Conservation (phyloP, 2,113 vertebrate genomes). For the Cyrtonyx montezumae region DNA sequence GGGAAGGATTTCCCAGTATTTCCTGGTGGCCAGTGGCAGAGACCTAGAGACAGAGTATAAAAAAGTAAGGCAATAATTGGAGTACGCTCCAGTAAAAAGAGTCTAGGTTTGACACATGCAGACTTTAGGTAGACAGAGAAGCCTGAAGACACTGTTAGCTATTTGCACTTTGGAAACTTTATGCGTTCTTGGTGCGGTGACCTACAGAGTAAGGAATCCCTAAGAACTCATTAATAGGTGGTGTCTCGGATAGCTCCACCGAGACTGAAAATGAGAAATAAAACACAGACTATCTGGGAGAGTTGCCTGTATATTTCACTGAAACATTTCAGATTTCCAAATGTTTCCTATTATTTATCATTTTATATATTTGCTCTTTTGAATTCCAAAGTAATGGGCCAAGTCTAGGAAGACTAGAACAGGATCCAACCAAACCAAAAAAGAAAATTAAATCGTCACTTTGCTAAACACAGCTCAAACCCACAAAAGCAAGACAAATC, state of each 20-base stretch:
- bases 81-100: neutral
- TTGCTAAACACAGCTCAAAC: slow-evolving; percentile 26
- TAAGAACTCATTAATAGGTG: slow-evolving; percentile 62
- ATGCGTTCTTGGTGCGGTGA: slow-evolving; percentile 4
- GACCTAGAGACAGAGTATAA: neutral
- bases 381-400: slow-evolving; percentile 49
- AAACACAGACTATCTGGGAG: slow-evolving; percentile 26
- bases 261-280: slow-evolving; percentile 42
- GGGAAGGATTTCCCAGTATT: neutral
- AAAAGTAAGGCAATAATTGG: neutral
- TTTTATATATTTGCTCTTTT: slow-evolving; percentile 60
- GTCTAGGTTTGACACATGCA: neutral
- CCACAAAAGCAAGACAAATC: slow-evolving; percentile 31
- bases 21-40: neutral
- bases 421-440: slow-evolving; percentile 47
- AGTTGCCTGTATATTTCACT: slow-evolving; percentile 28
- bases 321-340: slow-evolving; percentile 54
- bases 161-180: neutral
- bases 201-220: slow-evolving; percentile 54
- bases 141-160: neutral
- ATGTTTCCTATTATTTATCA: slow-evolving; percentile 63
- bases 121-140: neutral
- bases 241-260: slow-evolving; percentile 42
- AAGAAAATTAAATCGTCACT: slow-evolving; percentile 52
- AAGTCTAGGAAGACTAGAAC: slow-evolving; percentile 47